Evolutionary conservation across 2,888 invertebrate genomes (phyloP).

Genomic region (Aporophyla nigra): DNA sequence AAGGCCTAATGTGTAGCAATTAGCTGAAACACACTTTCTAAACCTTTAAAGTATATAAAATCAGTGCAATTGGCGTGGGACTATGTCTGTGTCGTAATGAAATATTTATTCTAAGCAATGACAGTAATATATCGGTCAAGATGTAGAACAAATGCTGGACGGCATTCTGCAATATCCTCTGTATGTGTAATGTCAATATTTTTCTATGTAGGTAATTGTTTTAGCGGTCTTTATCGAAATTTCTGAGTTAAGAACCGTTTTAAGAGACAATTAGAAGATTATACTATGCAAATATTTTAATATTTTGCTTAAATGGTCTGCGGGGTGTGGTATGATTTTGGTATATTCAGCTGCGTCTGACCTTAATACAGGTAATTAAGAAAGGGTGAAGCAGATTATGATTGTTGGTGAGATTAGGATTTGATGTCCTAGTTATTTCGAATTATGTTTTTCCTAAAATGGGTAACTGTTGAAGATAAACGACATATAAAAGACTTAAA

Average conservation of each 20-base stretch:
- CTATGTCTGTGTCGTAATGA: constrained; percentile 62
- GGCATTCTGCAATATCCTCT: constrained; percentile 63
- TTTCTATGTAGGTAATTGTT: not conserved
- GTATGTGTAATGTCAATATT: constrained; percentile 19
- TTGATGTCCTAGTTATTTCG: not conserved
- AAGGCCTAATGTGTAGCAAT: constrained; percentile 60
- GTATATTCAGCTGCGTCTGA: not conserved
- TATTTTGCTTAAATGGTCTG: too few relatives aligned
- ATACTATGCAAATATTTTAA: too few relatives aligned
- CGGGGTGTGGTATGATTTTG: too few relatives aligned
- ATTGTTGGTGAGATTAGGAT: too few relatives aligned
- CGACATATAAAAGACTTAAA: not conserved
- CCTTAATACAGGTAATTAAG: too few relatives aligned
- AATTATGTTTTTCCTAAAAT: not conserved
- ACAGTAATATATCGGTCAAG: constrained; percentile 68
- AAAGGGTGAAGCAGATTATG: not conserved
- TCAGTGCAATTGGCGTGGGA: constrained; percentile 64
- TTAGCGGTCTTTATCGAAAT: not conserved
- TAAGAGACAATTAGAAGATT: too few relatives aligned
- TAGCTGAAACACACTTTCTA: constrained; percentile 69
- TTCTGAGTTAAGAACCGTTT: too few relatives aligned
- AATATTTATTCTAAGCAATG: constrained; percentile 58
- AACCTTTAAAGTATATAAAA: constrained; percentile 61
- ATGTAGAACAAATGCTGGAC: constrained; percentile 55
- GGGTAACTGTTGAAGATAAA: not conserved